Base-by-base conservation (phyloP, 2,797 vertebrate species). In the Molossus molossus region DNA sequence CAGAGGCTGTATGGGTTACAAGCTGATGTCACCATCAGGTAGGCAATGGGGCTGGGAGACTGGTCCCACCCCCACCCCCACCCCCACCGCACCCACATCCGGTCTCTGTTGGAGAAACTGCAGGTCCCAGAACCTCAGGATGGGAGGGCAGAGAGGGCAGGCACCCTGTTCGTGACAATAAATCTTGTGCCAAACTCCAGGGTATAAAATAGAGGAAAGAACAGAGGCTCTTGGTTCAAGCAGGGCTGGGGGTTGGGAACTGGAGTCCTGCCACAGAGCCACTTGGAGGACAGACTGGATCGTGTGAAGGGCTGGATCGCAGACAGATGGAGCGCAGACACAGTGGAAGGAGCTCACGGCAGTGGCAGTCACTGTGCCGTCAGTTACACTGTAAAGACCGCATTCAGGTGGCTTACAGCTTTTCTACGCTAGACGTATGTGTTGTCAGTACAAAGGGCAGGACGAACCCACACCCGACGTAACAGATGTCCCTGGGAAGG, bases 21-120 rank as follows among this genome's bases (percentile, higher is more conserved):
- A 98, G 99, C 99, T 27, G 99, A 99, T 4, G 99, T 99, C 20
- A 97, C 98, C 0, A 97, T 99, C 98, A 99, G 99, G 99, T 99
- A 96, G 80, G 97, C 18, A 7, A 11, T 0, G 33, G 12, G 9
- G 83, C 8, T 27, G 20, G 37, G 69, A 48, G 70, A 0, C 25
- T 8, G 23, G 50, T 13, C 50, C 65, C 1, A n/a, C 14, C 4
- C n/a, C n/a, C 29, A n/a, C 14, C 4, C n/a, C n/a, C 29, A 3
- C 3, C 17, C 73, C 60, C 60, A 23, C 1, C 1, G 9, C 75
- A 57, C 9, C 83, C 27, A 25, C 17, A 21, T 53, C 70, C 0
- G 1, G 85, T 80, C 50, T 58, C 87, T 80, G 33, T 37, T 58
- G n/a, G 64, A 57, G 67, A 72, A 29, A 27, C 62, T 37, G 40